phyloP scores from a whole-genome alignment of 2,113 vertebrate genomes.

The Pangasianodon hypophthalmus region DNA sequence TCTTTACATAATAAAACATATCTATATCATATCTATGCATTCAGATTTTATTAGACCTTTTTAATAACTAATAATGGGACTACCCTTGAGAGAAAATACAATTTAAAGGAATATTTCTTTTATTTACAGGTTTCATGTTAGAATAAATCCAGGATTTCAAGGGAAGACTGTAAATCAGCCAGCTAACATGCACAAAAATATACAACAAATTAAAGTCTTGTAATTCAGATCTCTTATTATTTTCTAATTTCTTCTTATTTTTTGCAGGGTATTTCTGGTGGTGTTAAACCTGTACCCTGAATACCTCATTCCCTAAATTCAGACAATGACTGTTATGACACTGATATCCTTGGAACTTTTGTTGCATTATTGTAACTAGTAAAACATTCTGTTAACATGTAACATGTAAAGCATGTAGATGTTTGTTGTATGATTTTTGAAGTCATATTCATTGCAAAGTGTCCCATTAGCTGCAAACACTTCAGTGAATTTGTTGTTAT shows the following conservation, averaged over 20 bases:
- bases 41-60: no score
- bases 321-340: background rate
- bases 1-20: background rate
- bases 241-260: background rate
- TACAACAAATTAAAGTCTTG: background rate
- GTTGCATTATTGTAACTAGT: background rate
- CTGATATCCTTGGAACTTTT: background rate
- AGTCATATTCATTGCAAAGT: background rate
- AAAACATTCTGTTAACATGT: background rate
- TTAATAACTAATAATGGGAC: background rate
- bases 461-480: background rate
- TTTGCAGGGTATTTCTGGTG: background rate
- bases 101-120: no score
- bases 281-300: background rate
- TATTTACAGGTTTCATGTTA: background rate
- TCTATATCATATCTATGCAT: no score
- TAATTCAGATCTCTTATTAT: background rate
- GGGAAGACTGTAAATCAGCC: background rate
- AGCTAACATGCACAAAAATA: background rate
- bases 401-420: background rate
- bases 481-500: background rate
- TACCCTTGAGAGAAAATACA: background rate
- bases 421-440: background rate
- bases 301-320: background rate
- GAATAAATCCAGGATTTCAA: background rate